phyloP scores from a whole-genome alignment of 64 coral and sea anemone genomes.

The Pocillopora damicornis region DNA sequence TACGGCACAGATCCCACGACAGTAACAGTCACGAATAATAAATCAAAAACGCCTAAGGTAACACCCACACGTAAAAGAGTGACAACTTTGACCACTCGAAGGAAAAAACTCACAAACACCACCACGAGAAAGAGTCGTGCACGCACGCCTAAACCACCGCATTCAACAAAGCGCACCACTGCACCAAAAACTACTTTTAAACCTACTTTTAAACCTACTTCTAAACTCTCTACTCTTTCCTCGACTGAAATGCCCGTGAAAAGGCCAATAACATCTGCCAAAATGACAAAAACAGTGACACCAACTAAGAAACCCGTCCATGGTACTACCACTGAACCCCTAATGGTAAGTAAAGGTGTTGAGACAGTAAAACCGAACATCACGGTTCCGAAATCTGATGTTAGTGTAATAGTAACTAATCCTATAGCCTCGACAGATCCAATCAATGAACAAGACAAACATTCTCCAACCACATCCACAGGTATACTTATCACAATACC shows the following conservation, averaged over 20 bases:
- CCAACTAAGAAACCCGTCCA: neutral
- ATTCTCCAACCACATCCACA: slow-evolving; percentile 27
- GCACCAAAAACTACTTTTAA: neutral
- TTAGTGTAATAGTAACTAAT: neutral
- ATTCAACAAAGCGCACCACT: slow-evolving; percentile 16
- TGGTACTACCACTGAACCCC: neutral
- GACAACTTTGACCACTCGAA: slow-evolving; percentile 16
- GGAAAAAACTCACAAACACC: slow-evolving; percentile 1
- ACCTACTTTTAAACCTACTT: neutral
- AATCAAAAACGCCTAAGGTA: neutral
- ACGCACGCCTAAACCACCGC: slow-evolving; percentile 14
- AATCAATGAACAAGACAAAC: slow-evolving; percentile 10
- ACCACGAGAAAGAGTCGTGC: neutral
- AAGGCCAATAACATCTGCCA: neutral
- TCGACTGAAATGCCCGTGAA: neutral
- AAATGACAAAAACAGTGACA: neutral
- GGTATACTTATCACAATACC: slow-evolving; percentile 29
- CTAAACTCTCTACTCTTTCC: neutral
- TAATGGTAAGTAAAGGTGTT: slow-evolving; percentile 7
- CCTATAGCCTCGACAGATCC: neutral
- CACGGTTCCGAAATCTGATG: neutral
- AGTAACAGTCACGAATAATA: neutral
- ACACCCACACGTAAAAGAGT: slow-evolving; percentile 24
- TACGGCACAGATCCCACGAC: neutral
- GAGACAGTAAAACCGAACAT: neutral